phyloP scores from a whole-genome alignment of 1,140 invertebrate genomes.

The Patella vulgata region DNA sequence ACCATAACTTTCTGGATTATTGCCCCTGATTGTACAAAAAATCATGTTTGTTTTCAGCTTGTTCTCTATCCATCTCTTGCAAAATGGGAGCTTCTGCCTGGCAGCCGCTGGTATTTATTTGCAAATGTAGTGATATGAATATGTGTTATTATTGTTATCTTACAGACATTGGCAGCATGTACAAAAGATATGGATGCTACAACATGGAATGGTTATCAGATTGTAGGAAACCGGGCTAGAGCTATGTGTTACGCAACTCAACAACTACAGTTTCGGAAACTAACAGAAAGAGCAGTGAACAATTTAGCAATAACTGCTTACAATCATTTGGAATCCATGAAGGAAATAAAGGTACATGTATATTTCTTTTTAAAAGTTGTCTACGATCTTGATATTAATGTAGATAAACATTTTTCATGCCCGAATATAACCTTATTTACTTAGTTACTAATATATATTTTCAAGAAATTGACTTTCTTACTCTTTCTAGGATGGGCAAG shows the following conservation, averaged over 20 bases:
- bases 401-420: neutral
- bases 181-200: conserved; percentile 76
- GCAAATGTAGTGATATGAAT: too few relatives aligned
- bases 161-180: conserved; percentile 72
- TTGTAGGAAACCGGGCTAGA: conserved; percentile 76
- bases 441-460: too few relatives aligned
- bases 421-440: too few relatives aligned
- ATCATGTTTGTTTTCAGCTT: too few relatives aligned
- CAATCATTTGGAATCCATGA: conserved; percentile 59
- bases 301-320: conserved; percentile 71
- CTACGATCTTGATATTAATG: neutral
- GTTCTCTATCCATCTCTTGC: too few relatives aligned
- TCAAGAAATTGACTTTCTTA: too few relatives aligned
- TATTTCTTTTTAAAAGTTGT: neutral
- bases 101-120: too few relatives aligned
- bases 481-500: conserved; percentile 69
- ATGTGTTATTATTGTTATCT: conserved; percentile 11
- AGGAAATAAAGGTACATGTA: conserved; percentile 53
- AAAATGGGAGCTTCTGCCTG: too few relatives aligned
- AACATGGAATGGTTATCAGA: conserved; percentile 78
- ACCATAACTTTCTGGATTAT: too few relatives aligned
- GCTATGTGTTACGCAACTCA: conserved; percentile 76
- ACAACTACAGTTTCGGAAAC: conserved; percentile 75
- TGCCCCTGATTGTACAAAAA: too few relatives aligned
- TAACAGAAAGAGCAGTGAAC: conserved; percentile 77